These are phyloP conservation scores for Corydoras maculifer DNA, from an alignment of 2,113 vertebrate species.

Conservation along the genomic window DNA sequence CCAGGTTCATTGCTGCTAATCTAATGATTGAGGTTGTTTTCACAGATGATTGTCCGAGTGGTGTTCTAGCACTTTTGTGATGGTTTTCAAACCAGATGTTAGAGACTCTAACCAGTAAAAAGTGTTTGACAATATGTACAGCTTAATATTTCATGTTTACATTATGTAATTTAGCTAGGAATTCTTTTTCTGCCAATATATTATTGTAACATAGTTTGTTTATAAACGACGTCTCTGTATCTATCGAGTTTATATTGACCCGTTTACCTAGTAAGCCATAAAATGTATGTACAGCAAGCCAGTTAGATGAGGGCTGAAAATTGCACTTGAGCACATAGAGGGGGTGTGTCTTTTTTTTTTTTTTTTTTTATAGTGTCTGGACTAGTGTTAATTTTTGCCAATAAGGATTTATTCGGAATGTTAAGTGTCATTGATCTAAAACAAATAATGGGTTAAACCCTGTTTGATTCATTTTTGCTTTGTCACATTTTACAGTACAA, in stretches of 20 bases:
- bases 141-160: conserved; percentile 90
- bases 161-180: conserved; percentile 79
- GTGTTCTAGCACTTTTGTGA: conserved; percentile 72
- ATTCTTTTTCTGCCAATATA: conserved; percentile 74
- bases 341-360: conserved; percentile 43
- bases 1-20: conserved; percentile 40
- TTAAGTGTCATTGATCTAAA: conserved; percentile 37
- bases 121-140: conserved; percentile 81
- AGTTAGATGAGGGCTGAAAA: conserved; percentile 62
- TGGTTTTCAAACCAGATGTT: conserved; percentile 51
- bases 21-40: conserved; percentile 47
- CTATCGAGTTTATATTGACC: conserved; percentile 74
- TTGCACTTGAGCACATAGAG: conserved; percentile 67
- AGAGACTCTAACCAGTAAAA: conserved; percentile 76
- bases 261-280: conserved; percentile 80
- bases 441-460: conserved; percentile 30
- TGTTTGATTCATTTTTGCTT: conserved; percentile 8
- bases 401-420: conserved; percentile 38
- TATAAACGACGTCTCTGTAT: conserved; percentile 65
- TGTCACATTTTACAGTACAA: conserved; percentile 6
- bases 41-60: conserved; percentile 58
- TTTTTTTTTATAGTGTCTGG: conserved; percentile 11
- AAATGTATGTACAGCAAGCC: conserved; percentile 64
- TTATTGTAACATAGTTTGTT: conserved; percentile 65
- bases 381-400: conserved; percentile 51